Percentiles rank a stretch among this genome's conserved stretches.
phyloP scores from a whole-genome alignment of 2,888 invertebrate genomes.

The Zele albiditarsus region DNA sequence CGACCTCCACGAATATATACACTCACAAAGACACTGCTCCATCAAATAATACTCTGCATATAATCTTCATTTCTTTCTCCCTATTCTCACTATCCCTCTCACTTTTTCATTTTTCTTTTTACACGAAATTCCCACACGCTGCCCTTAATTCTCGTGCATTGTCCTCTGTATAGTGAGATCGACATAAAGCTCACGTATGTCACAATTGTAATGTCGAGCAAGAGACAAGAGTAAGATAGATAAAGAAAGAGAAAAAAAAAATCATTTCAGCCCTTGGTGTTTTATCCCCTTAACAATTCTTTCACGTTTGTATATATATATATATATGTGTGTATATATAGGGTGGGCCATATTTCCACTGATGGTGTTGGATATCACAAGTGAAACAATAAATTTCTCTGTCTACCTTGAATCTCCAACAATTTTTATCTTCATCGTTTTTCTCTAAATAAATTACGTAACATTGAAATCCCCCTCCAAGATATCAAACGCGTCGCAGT shows the following conservation, averaged over 20 bases:
- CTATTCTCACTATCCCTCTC: not conserved
- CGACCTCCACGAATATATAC: not conserved
- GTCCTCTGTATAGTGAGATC: slow-evolving; percentile 56
- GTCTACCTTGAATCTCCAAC: too few species aligned
- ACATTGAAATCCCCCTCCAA: not conserved
- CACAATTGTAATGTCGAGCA: slow-evolving; percentile 33
- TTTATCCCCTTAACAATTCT: not conserved
- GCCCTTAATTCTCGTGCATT: slow-evolving; percentile 60
- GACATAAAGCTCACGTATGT: slow-evolving; percentile 50
- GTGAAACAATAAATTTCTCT: too few species aligned
- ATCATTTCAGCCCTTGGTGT: not conserved
- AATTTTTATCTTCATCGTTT: too few species aligned
- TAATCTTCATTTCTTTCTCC: not conserved
- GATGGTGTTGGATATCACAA: too few species aligned
- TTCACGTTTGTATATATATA: not conserved
- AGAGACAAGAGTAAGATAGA: not conserved
- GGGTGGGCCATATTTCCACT: too few species aligned
- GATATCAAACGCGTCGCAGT: not conserved
- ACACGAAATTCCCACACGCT: slow-evolving; percentile 47
- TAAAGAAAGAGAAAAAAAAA: slow-evolving; percentile 6
- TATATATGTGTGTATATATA: not conserved
- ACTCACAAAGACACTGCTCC: not conserved
- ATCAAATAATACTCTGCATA: not conserved
- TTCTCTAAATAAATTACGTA: too few species aligned
- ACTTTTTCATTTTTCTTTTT: not conserved